phyloP scores from a whole-genome alignment of 2,797 vertebrate species.

The Calcarius lapponicus region DNA sequence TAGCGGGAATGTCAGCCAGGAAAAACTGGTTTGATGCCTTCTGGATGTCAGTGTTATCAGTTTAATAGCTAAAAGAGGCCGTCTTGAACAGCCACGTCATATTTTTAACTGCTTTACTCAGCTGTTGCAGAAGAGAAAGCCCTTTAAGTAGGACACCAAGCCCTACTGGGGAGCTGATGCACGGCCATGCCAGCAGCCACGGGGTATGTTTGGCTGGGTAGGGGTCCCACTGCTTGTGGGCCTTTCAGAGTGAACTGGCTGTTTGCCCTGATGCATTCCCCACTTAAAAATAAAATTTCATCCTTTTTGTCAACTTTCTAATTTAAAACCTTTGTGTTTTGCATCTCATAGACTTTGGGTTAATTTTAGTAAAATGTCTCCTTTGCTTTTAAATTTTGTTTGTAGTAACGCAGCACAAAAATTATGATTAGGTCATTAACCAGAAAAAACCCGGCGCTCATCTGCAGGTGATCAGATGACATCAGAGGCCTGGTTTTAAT shows the following conservation, averaged over 20 bases:
- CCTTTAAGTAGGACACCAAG: neutral
- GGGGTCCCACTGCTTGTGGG: neutral
- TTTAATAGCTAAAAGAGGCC: slow-evolving; percentile 42
- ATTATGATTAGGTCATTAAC: slow-evolving; percentile 73
- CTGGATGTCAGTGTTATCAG: slow-evolving; percentile 41
- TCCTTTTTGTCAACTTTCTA: neutral
- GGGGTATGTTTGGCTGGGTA: fast-evolving
- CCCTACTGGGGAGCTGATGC: neutral
- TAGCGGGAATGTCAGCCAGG: slow-evolving; percentile 38
- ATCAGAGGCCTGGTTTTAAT: slow-evolving; percentile 83
- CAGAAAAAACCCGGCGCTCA: slow-evolving; percentile 63
- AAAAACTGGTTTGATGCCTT: slow-evolving; percentile 46
- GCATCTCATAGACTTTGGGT: neutral
- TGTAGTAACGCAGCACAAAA: slow-evolving; percentile 70
- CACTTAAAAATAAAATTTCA: neutral
- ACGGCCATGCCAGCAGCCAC: neutral
- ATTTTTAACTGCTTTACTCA: slow-evolving; percentile 20
- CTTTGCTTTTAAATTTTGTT: slow-evolving; percentile 68
- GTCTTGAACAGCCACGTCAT: slow-evolving; percentile 35
- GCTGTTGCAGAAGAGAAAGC: slow-evolving; percentile 26
- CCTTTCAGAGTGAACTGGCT: fast-evolving
- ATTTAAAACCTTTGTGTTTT: neutral
- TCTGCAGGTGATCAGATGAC: slow-evolving; percentile 81
- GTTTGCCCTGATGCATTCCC: neutral
- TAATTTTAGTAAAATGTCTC: slow-evolving; percentile 36